Evolutionary conservation across 1,140 invertebrate species (phyloP), one percentile per base, ranked within the genome.

Genomic region (Caerostris extrusa): DNA sequence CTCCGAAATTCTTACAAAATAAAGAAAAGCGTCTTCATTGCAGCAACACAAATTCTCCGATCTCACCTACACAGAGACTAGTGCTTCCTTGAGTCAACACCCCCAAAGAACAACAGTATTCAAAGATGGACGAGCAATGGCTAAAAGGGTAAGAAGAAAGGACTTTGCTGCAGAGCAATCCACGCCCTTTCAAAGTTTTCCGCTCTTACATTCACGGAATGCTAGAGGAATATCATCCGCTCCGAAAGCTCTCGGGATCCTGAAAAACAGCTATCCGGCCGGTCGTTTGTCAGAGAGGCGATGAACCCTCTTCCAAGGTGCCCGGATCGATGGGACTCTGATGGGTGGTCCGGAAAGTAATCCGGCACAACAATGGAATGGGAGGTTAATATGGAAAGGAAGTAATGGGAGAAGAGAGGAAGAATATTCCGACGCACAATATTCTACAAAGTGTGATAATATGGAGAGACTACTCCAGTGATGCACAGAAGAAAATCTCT

Each of bases 261-360:
- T 85, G 83, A 85, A 85, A 85, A 85, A 85, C 58, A 85, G 83
- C 83, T n/a, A 58, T 85, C 83, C 56, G 57, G 83, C n/a, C 55
- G 56, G 56, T 60, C 83, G 58, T 85, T 85, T 85, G 83, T 85
- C 57, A 85, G 55, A 7, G 7, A 85, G 83, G 57, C 17, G 17
- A 56, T 14, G 14, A 58, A 58, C 55, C 83, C 34, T n/a, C 7
- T 85, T 58, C 6, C 8, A 56, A 85, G 57, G 83, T 34, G n/a
- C 71, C 12, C 50, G 19, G 53, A 77, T 77, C 71, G 71, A 77
- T 77, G 71, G 19, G 4, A 34, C 34, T 34, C 34, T 0, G 34
- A 34, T 34, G 34, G 34, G 34, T 8, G 19, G 50, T 34, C 34
- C 71, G 19, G 12, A 77, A 77, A 77, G 34, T 34, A 53, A 53